Percentiles rank a stretch among this genome's conserved stretches.
Evolutionary conservation across 1,140 invertebrate genomes (phyloP).

Genomic region (Aporrectodea caliginosa): DNA sequence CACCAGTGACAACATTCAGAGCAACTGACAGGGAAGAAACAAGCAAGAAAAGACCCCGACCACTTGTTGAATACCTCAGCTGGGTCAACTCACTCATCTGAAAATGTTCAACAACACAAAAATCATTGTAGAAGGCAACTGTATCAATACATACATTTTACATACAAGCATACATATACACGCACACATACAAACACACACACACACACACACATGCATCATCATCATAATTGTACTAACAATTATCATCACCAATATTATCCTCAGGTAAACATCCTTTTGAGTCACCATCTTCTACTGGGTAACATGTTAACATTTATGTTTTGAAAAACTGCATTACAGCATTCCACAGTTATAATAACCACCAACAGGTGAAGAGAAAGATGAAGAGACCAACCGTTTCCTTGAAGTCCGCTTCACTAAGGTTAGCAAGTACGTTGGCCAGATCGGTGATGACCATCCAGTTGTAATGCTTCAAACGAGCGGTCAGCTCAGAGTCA

Average conservation of each 20-base stretch:
- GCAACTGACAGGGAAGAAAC: background rate
- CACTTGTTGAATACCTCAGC: background rate
- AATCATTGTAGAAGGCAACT: background rate
- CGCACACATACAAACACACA: background rate
- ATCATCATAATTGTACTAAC: background rate
- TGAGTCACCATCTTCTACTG: background rate
- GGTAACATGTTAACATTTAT: no score
- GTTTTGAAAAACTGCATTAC: no score
- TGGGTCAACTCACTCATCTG: background rate
- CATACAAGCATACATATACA: background rate
- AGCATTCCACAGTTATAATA: no score
- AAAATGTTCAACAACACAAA: background rate
- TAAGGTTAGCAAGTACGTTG: no score
- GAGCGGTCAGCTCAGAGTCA: no score
- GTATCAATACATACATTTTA: background rate
- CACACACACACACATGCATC: background rate
- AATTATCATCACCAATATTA: no score
- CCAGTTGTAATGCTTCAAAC: no score
- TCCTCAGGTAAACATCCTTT: no score
- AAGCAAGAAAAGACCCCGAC: background rate
- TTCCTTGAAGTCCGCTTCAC: no score
- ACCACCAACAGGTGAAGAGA: no score
- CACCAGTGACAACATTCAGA: background rate
- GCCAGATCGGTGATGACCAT: no score
- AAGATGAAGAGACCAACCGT: no score